phyloP scores from a whole-genome alignment of 2,113 vertebrate species.

The Chaenogobius annularis region DNA sequence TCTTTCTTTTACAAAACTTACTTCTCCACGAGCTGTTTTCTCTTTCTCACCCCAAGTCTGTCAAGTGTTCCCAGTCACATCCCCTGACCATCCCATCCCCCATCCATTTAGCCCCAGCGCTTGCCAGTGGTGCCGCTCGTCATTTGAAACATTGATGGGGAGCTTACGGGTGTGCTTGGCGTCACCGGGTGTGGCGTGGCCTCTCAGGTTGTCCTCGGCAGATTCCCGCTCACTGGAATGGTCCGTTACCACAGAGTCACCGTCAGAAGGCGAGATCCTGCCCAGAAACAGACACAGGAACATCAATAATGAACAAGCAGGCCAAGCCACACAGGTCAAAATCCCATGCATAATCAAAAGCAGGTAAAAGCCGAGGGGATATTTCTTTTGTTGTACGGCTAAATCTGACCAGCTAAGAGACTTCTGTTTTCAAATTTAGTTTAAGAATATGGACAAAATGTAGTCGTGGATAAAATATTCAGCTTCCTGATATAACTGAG shows the following conservation, averaged over 20 bases:
- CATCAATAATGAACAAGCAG: slow-evolving; percentile 51
- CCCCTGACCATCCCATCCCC: slow-evolving; percentile 21
- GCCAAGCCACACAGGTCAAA: slow-evolving; percentile 25
- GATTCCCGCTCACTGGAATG: slow-evolving; percentile 86
- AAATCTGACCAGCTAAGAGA: too few relatives aligned
- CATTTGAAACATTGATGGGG: slow-evolving; percentile 79
- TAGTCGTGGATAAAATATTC: too few relatives aligned
- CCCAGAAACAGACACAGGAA: slow-evolving; percentile 23
- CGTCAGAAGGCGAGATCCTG: slow-evolving; percentile 92
- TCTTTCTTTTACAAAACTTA: slow-evolving; percentile 21
- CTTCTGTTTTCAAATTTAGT: too few relatives aligned
- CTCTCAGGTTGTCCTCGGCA: slow-evolving; percentile 80
- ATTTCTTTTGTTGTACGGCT: slow-evolving; percentile 10
- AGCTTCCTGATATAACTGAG: background rate
- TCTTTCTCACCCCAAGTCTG: slow-evolving; percentile 38
- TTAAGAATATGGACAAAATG: too few relatives aligned
- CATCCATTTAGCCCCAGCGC: slow-evolving; percentile 12
- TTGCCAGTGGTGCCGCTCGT: slow-evolving; percentile 72
- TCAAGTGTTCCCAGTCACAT: slow-evolving; percentile 3
- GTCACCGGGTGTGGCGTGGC: slow-evolving; percentile 69
- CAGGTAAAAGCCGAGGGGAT: slow-evolving; percentile 25
- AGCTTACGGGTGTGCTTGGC: slow-evolving; percentile 80
- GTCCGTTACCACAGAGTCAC: slow-evolving; percentile 88
- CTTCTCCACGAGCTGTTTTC: slow-evolving; percentile 16
- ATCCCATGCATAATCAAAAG: slow-evolving; percentile 35